These are phyloP conservation scores for Falco punctatus DNA, from an alignment of 2,113 vertebrate genomes.

Conservation along the genomic window DNA sequence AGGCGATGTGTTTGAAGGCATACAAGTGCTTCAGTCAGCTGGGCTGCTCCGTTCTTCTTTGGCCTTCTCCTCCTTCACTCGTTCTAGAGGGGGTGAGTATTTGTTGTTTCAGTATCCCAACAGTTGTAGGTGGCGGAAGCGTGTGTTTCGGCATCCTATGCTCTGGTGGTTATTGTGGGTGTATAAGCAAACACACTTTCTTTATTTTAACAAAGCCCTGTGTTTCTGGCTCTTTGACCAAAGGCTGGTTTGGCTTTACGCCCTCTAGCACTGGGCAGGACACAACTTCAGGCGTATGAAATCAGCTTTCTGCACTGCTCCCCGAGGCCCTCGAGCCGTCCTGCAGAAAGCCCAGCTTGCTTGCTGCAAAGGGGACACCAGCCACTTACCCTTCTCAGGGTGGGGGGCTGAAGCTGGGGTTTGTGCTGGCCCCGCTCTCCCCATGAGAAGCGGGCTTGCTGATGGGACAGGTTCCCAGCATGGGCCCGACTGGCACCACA, in stretches of 20 bases:
- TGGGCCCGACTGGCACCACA: background rate
- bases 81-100: background rate
- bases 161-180: background rate
- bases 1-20: background rate
- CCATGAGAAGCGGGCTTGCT: accelerated
- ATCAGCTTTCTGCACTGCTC: background rate
- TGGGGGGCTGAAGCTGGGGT: background rate
- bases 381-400: accelerated
- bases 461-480: background rate
- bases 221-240: background rate
- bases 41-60: background rate
- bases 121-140: background rate
- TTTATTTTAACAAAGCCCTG: slow-evolving; percentile 1
- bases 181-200: background rate
- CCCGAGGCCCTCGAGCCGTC: accelerated
- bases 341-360: background rate
- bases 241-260: background rate
- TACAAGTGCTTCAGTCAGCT: background rate
- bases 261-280: background rate
- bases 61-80: too few relatives aligned
- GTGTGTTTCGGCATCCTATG: background rate
- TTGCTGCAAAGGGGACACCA: accelerated
- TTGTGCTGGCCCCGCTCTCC: background rate
- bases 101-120: background rate
- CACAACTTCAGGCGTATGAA: background rate